phyloP scores from a whole-genome alignment of 1,140 invertebrate genomes.

The Drosophila santomea region DNA sequence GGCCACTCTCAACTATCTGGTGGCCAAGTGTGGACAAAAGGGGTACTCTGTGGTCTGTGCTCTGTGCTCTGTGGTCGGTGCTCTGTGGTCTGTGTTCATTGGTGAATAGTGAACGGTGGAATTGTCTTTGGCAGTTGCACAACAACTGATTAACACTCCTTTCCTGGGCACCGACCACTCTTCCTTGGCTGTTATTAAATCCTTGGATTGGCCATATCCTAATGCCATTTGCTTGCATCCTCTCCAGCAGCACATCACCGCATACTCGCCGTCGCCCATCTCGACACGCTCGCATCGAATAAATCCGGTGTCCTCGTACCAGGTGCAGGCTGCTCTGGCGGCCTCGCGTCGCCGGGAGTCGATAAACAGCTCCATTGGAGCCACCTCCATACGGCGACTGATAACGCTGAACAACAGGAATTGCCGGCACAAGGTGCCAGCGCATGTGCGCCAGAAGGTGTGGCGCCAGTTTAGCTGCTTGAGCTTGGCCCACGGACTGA shows the following conservation, averaged over 20 bases:
- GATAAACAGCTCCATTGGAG: constrained; percentile 88
- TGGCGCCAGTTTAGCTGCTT: constrained; percentile 86
- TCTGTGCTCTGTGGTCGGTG: background rate
- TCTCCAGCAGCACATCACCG: constrained; percentile 86
- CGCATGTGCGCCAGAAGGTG: constrained; percentile 86
- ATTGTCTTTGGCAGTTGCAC: constrained; percentile 40
- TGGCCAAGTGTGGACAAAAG: constrained; percentile 4
- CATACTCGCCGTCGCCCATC: constrained; percentile 87
- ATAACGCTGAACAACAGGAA: constrained; percentile 87
- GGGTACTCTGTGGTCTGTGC: no score
- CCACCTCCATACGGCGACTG: constrained; percentile 87
- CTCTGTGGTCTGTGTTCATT: background rate
- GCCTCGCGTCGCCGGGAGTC: constrained; percentile 87
- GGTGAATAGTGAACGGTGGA: constrained; percentile 8
- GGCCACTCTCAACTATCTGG: constrained; percentile 14
- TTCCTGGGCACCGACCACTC: background rate
- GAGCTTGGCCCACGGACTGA: constrained; percentile 86
- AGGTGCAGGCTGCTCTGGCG: constrained; percentile 76
- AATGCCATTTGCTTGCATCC: background rate
- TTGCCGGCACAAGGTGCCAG: constrained; percentile 85
- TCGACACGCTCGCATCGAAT: constrained; percentile 85
- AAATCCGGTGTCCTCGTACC: constrained; percentile 85
- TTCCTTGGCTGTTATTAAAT: no score
- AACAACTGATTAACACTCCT: background rate
- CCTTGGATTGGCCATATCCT: background rate